Percentiles rank a stretch among this genome's conserved stretches.
Evolutionary conservation across 2,113 vertebrate genomes (phyloP).

Genomic region (Mesoclemmys tuberculata): DNA sequence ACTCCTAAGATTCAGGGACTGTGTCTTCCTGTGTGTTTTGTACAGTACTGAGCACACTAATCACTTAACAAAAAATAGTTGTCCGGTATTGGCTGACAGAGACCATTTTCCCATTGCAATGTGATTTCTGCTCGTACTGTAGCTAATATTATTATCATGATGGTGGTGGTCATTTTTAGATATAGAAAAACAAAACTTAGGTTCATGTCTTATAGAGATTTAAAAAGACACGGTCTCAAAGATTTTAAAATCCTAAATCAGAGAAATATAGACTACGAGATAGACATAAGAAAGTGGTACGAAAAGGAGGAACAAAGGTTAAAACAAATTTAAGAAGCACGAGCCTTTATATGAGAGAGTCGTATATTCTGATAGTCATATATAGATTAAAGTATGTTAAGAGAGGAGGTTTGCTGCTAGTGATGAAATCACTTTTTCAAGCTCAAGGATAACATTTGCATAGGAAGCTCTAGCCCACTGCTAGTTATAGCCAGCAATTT

Average conservation of each 20-base stretch:
- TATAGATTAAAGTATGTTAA: background rate
- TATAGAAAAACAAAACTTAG: background rate
- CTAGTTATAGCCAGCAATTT: background rate
- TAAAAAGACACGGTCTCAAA: background rate
- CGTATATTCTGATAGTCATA: background rate
- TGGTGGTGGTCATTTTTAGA: background rate
- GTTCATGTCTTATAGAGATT: background rate
- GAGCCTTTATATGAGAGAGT: background rate
- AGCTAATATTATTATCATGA: background rate
- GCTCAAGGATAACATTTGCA: background rate
- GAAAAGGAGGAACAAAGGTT: background rate
- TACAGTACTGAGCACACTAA: background rate
- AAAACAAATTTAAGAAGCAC: background rate
- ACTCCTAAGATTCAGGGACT: background rate
- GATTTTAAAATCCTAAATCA: slow-evolving; percentile 2
- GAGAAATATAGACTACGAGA: background rate
- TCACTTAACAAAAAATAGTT: background rate
- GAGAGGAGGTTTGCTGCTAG: background rate
- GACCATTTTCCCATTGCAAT: background rate
- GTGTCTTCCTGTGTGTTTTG: rapidly evolving
- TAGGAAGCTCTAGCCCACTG: background rate
- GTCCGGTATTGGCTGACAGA: background rate
- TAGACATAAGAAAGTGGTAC: background rate
- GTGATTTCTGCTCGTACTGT: background rate
- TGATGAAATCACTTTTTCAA: background rate